Base-by-base conservation (phyloP, 1,140 invertebrate genomes). In the Psilanteris sp. region DNA sequence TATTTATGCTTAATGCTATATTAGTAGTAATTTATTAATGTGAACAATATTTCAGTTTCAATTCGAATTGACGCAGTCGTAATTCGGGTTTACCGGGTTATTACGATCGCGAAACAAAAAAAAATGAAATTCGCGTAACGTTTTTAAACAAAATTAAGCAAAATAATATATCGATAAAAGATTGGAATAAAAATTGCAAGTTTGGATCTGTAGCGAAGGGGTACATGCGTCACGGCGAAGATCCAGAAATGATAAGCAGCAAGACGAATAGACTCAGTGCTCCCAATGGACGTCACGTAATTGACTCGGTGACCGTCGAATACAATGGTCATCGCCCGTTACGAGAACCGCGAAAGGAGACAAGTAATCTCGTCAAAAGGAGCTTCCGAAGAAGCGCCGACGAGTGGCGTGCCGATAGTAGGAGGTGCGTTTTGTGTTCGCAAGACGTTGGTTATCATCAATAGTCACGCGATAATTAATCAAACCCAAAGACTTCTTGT, bases 271-370 rank as follows among this genome's bases (percentile, higher is more conserved):
- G 77, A 55, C 79, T 80, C 44, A 79, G 79, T 71, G 44, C 77
- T 64, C 81, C 80, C 64, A 86, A 86, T 73, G 87, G 85, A 78
- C 84, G 84, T 22, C 87, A 88, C 83, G 86, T 85, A 81, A 89
- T 83, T 77, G 87, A 89, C 59, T 85, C 88, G 76, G 87, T 88
- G 83, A 90, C 89, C 85, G 90, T 90, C 88, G 90, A 91, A 87
- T 91, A 90, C 89, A 91, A 91, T 88, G 86, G 89, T 88, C 87
- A 87, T 66, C 83, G 90, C 89, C 87, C 89, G 89, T 86, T 89
- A 84, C 83, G 86, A 87, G 87, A 89, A 83, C 83, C 83, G 83
- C 81, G 90, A 89, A 86, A 87, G 84, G 86, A 88, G 81, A 88
- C 84, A 81, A 89, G 72, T 87, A 86, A 79, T 14, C 81, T 87